These are phyloP conservation scores for Ochropleura leucogaster DNA, from an alignment of 2,888 invertebrate species.

Conservation along the genomic window DNA sequence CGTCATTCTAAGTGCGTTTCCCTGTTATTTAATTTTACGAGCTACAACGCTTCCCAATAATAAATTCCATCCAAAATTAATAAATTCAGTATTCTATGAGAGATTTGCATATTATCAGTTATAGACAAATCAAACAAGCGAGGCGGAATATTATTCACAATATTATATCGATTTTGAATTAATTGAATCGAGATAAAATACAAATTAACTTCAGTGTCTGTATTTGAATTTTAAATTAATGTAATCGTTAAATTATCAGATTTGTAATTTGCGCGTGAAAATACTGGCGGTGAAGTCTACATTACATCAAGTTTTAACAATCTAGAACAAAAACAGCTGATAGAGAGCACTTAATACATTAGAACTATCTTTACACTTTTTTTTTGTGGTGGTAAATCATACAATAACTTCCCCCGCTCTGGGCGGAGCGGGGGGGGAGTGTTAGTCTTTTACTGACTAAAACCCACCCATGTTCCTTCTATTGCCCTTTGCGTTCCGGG, in stretches of 20 bases:
- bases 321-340: background rate
- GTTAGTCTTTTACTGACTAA: no score
- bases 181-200: slow-evolving; percentile 54
- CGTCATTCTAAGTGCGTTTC: background rate
- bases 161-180: slow-evolving; percentile 41
- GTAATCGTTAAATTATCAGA: slow-evolving; percentile 17
- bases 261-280: background rate
- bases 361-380: background rate
- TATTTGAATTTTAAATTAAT: slow-evolving; percentile 42
- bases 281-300: background rate
- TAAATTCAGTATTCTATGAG: slow-evolving; percentile 36
- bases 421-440: no score
- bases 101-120: slow-evolving; percentile 53
- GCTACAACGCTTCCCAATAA: slow-evolving; percentile 8
- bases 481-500: no score
- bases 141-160: slow-evolving; percentile 50
- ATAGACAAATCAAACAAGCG: slow-evolving; percentile 45
- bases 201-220: slow-evolving; percentile 29
- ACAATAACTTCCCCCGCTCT: no score
- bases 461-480: no score
- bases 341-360: background rate
- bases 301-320: background rate
- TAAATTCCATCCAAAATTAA: slow-evolving; percentile 36
- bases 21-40: background rate
- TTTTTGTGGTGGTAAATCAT: no score